phyloP scores from a whole-genome alignment of 2,888 invertebrate genomes.

The Yponomeuta plumbellus region DNA sequence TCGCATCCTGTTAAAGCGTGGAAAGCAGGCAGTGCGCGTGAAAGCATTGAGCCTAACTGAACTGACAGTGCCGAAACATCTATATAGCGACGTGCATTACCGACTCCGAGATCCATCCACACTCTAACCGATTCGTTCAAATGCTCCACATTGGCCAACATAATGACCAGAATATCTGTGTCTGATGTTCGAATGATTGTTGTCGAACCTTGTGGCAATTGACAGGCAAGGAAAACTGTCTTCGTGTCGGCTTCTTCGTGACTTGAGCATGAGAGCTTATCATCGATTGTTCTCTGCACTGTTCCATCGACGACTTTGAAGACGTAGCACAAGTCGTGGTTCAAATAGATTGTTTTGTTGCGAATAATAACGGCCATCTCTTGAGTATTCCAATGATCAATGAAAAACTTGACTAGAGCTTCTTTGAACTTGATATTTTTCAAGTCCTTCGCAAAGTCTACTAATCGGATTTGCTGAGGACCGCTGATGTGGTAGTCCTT shows the following conservation, averaged over 20 bases:
- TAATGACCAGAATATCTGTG: conserved; percentile 18
- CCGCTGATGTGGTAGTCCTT: conserved; percentile 20
- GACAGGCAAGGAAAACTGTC: conserved; percentile 17
- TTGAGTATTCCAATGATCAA: conserved; percentile 21
- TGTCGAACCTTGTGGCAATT: conserved; percentile 8
- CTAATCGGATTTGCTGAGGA: conserved; percentile 19
- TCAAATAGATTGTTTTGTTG: conserved; percentile 10
- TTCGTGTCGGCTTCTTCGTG: conserved; percentile 22
- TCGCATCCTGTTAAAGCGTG: conserved; percentile 14
- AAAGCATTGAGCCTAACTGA: background rate
- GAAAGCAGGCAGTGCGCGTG: conserved; percentile 9
- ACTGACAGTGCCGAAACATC: background rate
- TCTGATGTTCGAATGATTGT: conserved; percentile 6
- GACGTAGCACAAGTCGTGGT: no score
- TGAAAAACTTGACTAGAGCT: conserved; percentile 22
- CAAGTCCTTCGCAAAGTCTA: conserved; percentile 13
- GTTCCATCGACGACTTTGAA: background rate
- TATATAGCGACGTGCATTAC: background rate
- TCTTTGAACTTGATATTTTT: conserved; percentile 22
- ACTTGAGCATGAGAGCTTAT: background rate
- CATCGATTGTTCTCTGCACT: background rate
- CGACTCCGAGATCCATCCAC: background rate
- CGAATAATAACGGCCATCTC: conserved; percentile 25
- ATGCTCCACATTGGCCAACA: conserved; percentile 15
- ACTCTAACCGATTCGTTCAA: conserved; percentile 10